Evolutionary conservation across 2,797 vertebrate species (phyloP).

Genomic region (Catamblyrhynchus diadema): DNA sequence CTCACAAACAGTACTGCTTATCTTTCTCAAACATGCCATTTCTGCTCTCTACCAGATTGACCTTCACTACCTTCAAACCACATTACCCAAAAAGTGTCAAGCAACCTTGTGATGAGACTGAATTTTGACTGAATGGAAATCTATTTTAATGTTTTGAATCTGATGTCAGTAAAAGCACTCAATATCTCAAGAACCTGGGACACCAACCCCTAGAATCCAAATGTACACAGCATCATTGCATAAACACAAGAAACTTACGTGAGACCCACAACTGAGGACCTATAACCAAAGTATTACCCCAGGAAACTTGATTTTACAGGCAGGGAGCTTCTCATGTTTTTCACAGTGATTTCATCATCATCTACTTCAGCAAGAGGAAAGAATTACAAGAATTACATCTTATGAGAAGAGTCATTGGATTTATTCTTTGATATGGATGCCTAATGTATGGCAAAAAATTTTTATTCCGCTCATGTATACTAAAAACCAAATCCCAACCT

Average conservation of each 20-base stretch:
- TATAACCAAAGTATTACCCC: background rate
- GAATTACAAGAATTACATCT: background rate
- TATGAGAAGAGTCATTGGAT: background rate
- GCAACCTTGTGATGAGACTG: constrained; percentile 18
- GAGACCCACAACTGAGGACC: background rate
- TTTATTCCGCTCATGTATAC: background rate
- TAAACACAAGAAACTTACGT: constrained; percentile 1
- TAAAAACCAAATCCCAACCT: background rate
- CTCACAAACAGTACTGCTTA: background rate
- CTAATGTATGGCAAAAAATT: background rate
- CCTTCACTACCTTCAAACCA: constrained; percentile 39
- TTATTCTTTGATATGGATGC: background rate
- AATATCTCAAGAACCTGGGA: constrained; percentile 40
- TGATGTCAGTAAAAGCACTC: constrained; percentile 3
- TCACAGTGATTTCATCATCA: background rate
- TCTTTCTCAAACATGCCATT: background rate
- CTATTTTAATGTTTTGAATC: constrained; percentile 43
- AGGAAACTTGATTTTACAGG: background rate
- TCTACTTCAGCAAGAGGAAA: background rate
- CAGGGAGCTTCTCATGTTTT: background rate
- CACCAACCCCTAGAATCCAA: constrained; percentile 26
- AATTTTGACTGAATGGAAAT: constrained; percentile 53
- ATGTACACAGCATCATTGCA: constrained; percentile 23
- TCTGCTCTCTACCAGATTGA: constrained; percentile 8
- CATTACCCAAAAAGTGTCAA: background rate